phyloP scores from a whole-genome alignment of 1,140 invertebrate species.

The Megathymus violae region DNA sequence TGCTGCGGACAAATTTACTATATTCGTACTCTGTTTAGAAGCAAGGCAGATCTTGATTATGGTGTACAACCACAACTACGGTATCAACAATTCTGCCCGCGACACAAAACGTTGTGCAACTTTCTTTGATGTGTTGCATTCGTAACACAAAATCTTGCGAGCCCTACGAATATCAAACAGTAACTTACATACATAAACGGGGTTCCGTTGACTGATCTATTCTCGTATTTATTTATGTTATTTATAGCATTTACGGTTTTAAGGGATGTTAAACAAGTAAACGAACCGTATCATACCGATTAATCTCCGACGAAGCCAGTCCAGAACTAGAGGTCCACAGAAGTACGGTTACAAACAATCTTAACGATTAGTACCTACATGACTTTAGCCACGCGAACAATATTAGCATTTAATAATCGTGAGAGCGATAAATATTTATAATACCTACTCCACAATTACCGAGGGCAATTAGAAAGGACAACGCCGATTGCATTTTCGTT shows the following conservation, averaged over 20 bases:
- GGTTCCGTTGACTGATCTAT: not conserved
- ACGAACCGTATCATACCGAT: no score
- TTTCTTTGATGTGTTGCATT: slow-evolving; percentile 24
- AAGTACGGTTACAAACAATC: not conserved
- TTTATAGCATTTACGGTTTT: no score
- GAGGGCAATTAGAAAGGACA: not conserved
- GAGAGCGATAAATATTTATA: not conserved
- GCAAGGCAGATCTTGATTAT: not conserved
- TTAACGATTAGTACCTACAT: not conserved
- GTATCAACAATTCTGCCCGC: slow-evolving; percentile 1
- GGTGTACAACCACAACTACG: not conserved
- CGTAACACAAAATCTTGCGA: not conserved
- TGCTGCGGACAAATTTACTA: not conserved
- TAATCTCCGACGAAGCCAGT: no score
- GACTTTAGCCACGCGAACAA: not conserved
- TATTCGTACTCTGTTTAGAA: not conserved
- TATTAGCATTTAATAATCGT: not conserved
- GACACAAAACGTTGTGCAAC: slow-evolving; percentile 8
- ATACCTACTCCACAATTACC: not conserved
- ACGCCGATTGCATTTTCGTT: not conserved
- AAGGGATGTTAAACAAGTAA: no score
- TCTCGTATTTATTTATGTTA: no score
- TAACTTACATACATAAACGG: not conserved
- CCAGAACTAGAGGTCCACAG: no score
- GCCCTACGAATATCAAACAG: slow-evolving; percentile 7